Conservation (phyloP, 2,888 invertebrate species). For the Steromphala cineraria region DNA sequence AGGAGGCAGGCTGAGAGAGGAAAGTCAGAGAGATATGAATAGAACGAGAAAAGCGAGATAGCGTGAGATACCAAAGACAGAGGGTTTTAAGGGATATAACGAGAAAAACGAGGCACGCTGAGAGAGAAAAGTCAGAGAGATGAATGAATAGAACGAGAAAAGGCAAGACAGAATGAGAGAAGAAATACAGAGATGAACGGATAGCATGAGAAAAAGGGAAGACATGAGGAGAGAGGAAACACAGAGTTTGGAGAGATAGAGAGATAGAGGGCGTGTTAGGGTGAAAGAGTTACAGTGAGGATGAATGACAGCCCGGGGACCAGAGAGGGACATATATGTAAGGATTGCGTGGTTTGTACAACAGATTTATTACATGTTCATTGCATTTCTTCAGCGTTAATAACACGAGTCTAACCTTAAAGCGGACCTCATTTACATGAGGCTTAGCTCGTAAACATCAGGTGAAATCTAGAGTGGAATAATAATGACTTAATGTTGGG, state of each 20-base stretch:
- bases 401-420: no score
- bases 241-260: slow-evolving; percentile 4
- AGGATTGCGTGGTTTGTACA: background rate
- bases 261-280: background rate
- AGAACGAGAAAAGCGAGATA: no score
- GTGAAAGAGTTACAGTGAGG: background rate
- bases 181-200: background rate
- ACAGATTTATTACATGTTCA: no score
- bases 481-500: no score
- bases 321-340: slow-evolving; percentile 8
- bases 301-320: background rate
- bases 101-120: background rate
- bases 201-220: background rate
- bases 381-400: no score
- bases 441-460: no score
- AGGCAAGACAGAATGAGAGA: no score
- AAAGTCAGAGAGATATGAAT: no score
- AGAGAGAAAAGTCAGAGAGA: slow-evolving; percentile 22
- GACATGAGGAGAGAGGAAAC: no score
- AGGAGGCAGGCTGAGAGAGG: background rate
- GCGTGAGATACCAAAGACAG: background rate
- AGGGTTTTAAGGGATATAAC: background rate
- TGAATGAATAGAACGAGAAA: background rate
- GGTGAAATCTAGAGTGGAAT: no score
- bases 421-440: no score